These are phyloP conservation scores for Eumacrocentrus americanus DNA, from an alignment of 2,888 invertebrate species.

Conservation along the genomic window DNA sequence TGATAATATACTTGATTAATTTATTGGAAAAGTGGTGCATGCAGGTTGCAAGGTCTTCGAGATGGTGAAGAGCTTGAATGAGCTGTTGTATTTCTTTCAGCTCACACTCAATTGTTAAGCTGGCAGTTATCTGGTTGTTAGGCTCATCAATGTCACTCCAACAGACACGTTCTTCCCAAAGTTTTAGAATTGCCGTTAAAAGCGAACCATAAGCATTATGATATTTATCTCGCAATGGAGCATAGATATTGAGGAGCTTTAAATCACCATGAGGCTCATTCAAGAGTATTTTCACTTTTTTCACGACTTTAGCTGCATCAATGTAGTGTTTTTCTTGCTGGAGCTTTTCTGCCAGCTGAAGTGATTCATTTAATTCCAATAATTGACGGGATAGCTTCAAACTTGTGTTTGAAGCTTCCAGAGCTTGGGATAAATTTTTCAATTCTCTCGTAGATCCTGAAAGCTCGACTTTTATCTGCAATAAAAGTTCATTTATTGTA, in stretches of 20 bases:
- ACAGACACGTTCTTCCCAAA: slow-evolving; percentile 64
- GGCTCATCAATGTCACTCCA: slow-evolving; percentile 55
- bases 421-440: slow-evolving; percentile 64
- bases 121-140: slow-evolving; percentile 11
- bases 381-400: slow-evolving; percentile 63
- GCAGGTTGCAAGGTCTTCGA: slow-evolving; percentile 62
- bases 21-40: slow-evolving; percentile 67
- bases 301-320: slow-evolving; percentile 64
- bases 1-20: slow-evolving; percentile 66
- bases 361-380: slow-evolving; percentile 57
- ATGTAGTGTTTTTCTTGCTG: slow-evolving; percentile 54
- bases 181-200: slow-evolving; percentile 60
- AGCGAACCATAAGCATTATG: slow-evolving; percentile 62
- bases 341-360: slow-evolving; percentile 55
- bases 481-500: slow-evolving; percentile 2
- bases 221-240: slow-evolving; percentile 63
- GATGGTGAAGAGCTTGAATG: slow-evolving; percentile 56
- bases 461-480: slow-evolving; percentile 67
- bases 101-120: slow-evolving; percentile 43
- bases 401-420: slow-evolving; percentile 68
- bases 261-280: slow-evolving; percentile 63
- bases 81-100: slow-evolving; percentile 55
- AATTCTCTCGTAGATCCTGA: slow-evolving; percentile 69
- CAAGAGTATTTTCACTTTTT: slow-evolving; percentile 62
- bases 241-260: slow-evolving; percentile 64